Percentiles rank a stretch among this genome's conserved stretches.
Conservation (phyloP, 1,140 invertebrate species). For the Grapholita molesta region DNA sequence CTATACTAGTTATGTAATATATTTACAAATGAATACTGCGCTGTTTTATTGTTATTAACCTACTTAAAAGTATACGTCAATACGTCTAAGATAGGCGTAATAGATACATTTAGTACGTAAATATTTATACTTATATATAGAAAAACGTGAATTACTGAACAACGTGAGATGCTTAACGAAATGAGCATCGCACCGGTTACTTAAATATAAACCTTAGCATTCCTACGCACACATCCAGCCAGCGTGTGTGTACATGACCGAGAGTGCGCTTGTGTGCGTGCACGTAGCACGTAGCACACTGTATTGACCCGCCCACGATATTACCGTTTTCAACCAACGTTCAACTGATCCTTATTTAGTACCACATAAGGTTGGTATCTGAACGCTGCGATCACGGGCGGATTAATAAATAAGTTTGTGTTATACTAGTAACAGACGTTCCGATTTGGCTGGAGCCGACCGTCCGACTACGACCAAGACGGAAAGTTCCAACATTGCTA, state of each 20-base stretch:
- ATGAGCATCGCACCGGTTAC: conserved; percentile 49
- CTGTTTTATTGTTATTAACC: background rate
- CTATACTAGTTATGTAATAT: too few species aligned
- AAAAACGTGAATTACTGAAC: conserved; percentile 63
- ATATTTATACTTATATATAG: conserved; percentile 29
- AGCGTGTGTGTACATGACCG: conserved; percentile 44
- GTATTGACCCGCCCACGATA: conserved; percentile 18
- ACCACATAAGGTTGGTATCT: conserved; percentile 29
- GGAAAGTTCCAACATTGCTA: too few species aligned
- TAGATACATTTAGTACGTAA: background rate
- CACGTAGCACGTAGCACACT: conserved; percentile 44
- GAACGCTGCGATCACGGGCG: conserved; percentile 5
- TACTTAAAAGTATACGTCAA: too few species aligned
- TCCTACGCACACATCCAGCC: conserved; percentile 59
- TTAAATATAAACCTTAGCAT: conserved; percentile 69
- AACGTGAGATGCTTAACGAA: conserved; percentile 29
- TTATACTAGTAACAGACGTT: too few species aligned
- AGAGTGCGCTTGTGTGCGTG: conserved; percentile 38
- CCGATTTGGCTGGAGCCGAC: too few species aligned
- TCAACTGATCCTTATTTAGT: conserved; percentile 4
- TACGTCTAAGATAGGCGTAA: background rate
- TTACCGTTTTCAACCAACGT: conserved; percentile 2
- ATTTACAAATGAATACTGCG: background rate
- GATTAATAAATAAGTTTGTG: conserved; percentile 43
- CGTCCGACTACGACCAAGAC: too few species aligned